Conservation (phyloP, 2,888 invertebrate genomes). For the Patella ulyssiponensis region DNA sequence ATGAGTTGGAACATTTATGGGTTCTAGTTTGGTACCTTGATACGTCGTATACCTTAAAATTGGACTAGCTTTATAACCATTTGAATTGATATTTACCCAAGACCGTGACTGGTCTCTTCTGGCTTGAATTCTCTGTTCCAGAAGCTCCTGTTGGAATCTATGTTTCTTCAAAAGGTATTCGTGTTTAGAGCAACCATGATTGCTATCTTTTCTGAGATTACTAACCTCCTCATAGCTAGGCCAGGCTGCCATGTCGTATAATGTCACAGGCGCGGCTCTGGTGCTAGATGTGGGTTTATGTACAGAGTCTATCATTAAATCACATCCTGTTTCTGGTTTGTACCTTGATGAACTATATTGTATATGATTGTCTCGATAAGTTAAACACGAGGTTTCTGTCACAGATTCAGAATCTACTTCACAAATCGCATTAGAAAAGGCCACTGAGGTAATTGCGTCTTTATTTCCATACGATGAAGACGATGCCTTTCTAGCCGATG, state of each 20-base stretch:
- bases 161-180: constrained; percentile 1
- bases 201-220: neutral
- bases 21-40: neutral
- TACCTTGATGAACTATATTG: too few relatives aligned
- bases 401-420: neutral
- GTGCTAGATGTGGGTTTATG: neutral
- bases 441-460: neutral
- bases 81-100: neutral
- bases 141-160: neutral
- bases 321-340: neutral
- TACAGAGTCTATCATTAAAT: neutral
- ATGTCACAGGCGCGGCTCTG: neutral
- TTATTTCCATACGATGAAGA: too few relatives aligned
- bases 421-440: neutral
- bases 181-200: neutral
- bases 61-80: constrained; percentile 2
- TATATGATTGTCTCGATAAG: too few relatives aligned
- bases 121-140: neutral
- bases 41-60: neutral
- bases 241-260: neutral
- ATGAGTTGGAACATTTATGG: neutral
- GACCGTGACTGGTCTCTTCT: neutral
- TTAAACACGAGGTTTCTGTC: too few relatives aligned
- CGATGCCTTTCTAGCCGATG: too few relatives aligned
- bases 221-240: neutral